Evolutionary conservation across 2,113 vertebrate genomes (phyloP).

Genomic region (Chinchilla lanigera): DNA sequence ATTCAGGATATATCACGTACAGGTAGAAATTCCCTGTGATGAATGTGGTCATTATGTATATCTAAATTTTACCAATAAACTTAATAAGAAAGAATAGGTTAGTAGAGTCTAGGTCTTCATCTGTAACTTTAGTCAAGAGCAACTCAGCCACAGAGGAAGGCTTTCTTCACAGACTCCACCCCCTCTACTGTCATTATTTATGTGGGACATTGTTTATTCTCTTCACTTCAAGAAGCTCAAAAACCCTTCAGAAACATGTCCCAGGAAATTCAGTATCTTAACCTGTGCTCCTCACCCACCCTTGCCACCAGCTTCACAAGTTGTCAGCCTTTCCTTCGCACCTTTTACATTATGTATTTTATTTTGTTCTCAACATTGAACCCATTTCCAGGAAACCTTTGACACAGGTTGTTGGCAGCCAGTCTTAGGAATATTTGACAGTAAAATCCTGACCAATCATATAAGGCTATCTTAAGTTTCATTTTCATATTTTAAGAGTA

Average conservation of each 20-base stretch:
- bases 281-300: not conserved
- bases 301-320: not conserved
- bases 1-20: not conserved
- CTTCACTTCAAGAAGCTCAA: constrained; percentile 10
- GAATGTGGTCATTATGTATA: not conserved
- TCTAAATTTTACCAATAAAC: not conserved
- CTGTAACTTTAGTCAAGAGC: not conserved
- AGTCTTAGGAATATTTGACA: constrained; percentile 19
- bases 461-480: not conserved
- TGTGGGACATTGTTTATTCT: not conserved
- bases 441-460: not conserved
- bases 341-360: not conserved
- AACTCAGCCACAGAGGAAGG: not conserved
- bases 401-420: not conserved
- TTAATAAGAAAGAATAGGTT: not conserved
- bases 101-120: not conserved
- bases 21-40: not conserved
- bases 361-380: not conserved
- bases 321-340: not conserved
- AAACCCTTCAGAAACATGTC: not conserved
- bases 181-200: not conserved
- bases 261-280: not conserved
- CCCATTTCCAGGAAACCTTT: not conserved
- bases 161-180: not conserved
- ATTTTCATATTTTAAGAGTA: not conserved